A percentile compares a stretch with the other conserved stretches of the same genome.
phyloP scores from a whole-genome alignment of 2,113 vertebrate species.

The Petrocephalus microphthalmus region DNA sequence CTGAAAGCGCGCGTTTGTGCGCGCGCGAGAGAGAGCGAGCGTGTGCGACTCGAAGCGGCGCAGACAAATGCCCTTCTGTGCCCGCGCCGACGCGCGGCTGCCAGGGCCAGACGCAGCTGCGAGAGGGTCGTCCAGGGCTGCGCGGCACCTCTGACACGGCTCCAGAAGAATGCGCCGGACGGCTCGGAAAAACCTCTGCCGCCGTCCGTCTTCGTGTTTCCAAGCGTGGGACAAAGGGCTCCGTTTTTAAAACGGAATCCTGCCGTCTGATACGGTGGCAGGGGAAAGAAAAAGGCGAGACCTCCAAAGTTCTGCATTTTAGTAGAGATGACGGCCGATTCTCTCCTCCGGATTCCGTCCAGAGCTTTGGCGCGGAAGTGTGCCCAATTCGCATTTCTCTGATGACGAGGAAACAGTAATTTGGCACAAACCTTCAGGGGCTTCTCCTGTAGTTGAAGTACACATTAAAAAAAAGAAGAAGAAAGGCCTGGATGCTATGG shows the following conservation, averaged over 20 bases:
- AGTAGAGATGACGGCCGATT: not conserved
- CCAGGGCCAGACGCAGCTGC: not conserved
- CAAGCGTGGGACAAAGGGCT: not conserved
- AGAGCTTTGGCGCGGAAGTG: not conserved
- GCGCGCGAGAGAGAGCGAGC: not conserved
- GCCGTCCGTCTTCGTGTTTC: not conserved
- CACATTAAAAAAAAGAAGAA: not conserved
- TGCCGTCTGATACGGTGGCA: not conserved
- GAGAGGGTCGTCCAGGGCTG: not conserved
- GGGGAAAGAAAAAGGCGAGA: not conserved
- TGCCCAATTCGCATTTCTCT: not conserved
- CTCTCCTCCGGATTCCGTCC: not conserved
- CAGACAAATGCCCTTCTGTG: constrained; percentile 7
- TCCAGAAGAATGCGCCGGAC: not conserved
- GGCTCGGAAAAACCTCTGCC: not conserved
- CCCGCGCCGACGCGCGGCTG: not conserved
- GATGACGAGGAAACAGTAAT: not conserved
- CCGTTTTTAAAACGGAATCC: not conserved
- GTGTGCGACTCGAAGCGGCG: not conserved
- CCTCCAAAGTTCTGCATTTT: not conserved
- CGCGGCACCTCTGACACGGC: not conserved
- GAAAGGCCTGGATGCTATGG: not conserved
- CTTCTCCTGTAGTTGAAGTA: not conserved
- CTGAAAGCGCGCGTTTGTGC: not conserved
- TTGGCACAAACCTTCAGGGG: not conserved